These are phyloP conservation scores for Acrobasis suavella DNA, from an alignment of 2,888 invertebrate species.

Conservation along the genomic window DNA sequence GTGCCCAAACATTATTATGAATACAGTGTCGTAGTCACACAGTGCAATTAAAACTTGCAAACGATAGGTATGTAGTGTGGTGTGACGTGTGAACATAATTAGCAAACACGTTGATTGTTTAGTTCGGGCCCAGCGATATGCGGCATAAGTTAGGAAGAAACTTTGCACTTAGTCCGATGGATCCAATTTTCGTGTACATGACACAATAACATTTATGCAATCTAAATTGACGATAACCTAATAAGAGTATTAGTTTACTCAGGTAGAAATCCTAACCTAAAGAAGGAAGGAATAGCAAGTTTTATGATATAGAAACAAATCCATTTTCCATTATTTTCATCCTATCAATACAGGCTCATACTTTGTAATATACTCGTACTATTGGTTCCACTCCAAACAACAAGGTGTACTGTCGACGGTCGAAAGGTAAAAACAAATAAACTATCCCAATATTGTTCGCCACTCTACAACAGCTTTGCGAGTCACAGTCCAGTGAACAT, in stretches of 20 bases:
- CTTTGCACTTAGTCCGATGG: neutral
- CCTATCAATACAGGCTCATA: neutral
- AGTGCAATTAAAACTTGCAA: constrained; percentile 22
- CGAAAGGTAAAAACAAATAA: constrained; percentile 65
- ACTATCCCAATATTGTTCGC: constrained; percentile 65
- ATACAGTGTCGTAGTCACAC: constrained; percentile 6
- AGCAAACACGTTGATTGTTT: constrained; percentile 12
- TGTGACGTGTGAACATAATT: constrained; percentile 13
- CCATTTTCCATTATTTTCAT: neutral
- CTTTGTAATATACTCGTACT: neutral
- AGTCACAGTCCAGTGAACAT: constrained; percentile 46
- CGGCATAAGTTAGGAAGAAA: neutral
- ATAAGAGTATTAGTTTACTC: neutral
- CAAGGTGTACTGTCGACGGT: constrained; percentile 42
- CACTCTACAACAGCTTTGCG: constrained; percentile 49
- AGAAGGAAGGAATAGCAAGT: neutral
- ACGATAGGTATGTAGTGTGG: neutral
- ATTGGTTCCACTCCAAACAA: constrained; percentile 39
- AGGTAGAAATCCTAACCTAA: neutral
- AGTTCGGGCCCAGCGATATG: constrained; percentile 1
- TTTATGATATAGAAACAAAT: neutral
- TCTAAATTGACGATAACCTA: neutral
- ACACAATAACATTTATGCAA: neutral
- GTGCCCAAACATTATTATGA: neutral
- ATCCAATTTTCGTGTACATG: neutral